Conservation (phyloP, 2,113 vertebrate species). For the Collichthys lucidus region DNA sequence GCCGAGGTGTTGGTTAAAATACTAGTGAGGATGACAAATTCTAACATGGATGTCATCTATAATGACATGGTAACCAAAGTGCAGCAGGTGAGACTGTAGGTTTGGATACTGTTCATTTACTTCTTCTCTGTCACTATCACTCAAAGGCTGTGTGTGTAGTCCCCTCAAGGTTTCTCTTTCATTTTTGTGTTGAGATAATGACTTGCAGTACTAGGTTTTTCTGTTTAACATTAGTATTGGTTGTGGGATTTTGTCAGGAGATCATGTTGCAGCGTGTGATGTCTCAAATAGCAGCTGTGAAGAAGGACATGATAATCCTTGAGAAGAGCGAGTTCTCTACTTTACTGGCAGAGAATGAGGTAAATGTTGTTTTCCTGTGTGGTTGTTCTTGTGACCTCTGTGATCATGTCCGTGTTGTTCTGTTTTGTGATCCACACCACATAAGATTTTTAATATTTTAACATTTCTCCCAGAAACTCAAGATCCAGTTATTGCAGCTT, state of each 20-base stretch:
- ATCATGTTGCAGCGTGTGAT: conserved; percentile 95
- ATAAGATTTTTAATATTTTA: not conserved
- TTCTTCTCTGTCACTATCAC: not conserved
- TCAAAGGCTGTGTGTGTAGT: not conserved
- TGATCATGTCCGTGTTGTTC: not conserved
- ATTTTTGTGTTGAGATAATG: not conserved
- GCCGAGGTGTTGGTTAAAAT: conserved; percentile 90
- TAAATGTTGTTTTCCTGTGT: conserved; percentile 62
- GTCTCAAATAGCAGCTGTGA: conserved; percentile 92
- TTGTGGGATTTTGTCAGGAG: conserved; percentile 84
- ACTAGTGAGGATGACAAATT: conserved; percentile 88
- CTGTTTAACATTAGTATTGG: not conserved
- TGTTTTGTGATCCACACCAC: not conserved
- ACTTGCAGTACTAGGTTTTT: not conserved
- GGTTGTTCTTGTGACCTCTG: not conserved
- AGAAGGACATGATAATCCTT: conserved; percentile 99
- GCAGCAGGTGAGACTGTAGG: conserved; percentile 88
- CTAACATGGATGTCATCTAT: conserved; percentile 91
- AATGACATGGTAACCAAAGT: conserved; percentile 95
- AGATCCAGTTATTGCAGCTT: conserved; percentile 90
- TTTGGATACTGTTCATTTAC: not conserved
- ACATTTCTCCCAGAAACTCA: conserved; percentile 88
- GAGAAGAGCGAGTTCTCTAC: conserved; percentile 98
- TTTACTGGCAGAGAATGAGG: conserved; percentile 94
- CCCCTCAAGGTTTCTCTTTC: not conserved